phyloP scores from a whole-genome alignment of 1,140 invertebrate genomes.

The Caerostris extrusa region DNA sequence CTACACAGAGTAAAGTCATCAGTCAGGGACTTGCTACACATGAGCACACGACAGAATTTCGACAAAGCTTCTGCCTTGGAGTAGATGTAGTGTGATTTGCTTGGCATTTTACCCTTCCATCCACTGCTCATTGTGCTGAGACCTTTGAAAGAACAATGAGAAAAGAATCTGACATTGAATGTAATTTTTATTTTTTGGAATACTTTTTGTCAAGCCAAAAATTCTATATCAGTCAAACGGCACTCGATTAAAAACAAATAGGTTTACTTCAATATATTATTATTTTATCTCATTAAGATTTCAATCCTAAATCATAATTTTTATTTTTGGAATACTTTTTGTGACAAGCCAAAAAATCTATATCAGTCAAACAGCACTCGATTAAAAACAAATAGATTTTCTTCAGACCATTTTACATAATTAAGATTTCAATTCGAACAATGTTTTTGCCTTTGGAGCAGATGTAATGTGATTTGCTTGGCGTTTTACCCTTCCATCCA shows the following conservation, averaged over 20 bases:
- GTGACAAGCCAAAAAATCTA: neutral
- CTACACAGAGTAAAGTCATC: slow-evolving; percentile 34
- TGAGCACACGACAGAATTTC: slow-evolving; percentile 66
- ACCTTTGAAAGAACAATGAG: slow-evolving; percentile 9
- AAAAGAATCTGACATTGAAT: neutral
- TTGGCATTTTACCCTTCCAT: neutral
- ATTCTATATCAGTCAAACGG: too few relatives aligned
- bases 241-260: too few relatives aligned
- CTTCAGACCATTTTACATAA: too few relatives aligned
- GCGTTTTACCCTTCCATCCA: neutral
- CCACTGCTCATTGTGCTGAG: neutral
- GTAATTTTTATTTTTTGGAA: neutral
- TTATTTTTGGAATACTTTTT: neutral
- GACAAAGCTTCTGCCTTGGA: slow-evolving; percentile 35
- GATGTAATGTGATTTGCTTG: slow-evolving; percentile 43
- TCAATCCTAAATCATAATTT: too few relatives aligned
- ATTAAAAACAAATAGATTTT: neutral
- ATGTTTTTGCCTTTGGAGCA: neutral
- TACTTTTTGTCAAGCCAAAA: too few relatives aligned
- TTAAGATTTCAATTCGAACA: slow-evolving; percentile 13
- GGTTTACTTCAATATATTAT: too few relatives aligned
- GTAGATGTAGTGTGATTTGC: slow-evolving; percentile 49
- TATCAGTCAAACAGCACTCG: too few relatives aligned
- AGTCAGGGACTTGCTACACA: slow-evolving; percentile 5
- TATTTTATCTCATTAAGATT: too few relatives aligned